Evolutionary conservation across 1,140 invertebrate species (phyloP).

Genomic region (Steinernema feltiae): DNA sequence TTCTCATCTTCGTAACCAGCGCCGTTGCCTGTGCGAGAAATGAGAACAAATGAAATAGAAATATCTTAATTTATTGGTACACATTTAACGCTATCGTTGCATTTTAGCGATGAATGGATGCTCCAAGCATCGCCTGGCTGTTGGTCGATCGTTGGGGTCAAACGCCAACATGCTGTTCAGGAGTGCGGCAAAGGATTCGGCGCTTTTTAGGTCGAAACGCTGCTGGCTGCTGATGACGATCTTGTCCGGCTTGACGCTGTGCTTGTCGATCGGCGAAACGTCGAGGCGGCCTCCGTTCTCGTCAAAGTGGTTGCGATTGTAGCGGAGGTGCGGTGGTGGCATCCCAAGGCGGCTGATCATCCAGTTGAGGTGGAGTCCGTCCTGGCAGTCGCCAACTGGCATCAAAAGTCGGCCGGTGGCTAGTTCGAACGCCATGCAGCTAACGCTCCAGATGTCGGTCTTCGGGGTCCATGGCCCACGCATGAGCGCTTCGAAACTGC

Average conservation of each 20-base stretch:
- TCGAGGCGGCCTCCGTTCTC: neutral
- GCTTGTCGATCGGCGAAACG: neutral
- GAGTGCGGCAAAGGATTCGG: neutral
- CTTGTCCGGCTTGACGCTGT: neutral
- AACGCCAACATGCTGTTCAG: neutral
- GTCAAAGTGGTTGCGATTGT: neutral
- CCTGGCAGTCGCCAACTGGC: neutral
- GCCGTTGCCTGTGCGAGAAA: too few relatives aligned
- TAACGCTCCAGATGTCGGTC: neutral
- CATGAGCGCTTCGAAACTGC: neutral
- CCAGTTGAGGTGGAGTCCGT: neutral
- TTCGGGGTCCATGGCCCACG: neutral
- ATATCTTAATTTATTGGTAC: too few relatives aligned
- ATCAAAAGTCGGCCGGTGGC: neutral
- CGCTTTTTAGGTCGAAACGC: neutral
- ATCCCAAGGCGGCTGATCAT: conserved; percentile 4
- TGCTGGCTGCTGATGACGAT: neutral
- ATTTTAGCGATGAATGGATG: too few relatives aligned
- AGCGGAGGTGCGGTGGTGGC: neutral
- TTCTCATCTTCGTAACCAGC: too few relatives aligned
- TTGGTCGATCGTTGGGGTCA: neutral
- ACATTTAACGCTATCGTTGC: too few relatives aligned
- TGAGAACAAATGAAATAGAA: too few relatives aligned
- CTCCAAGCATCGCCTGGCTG: neutral
- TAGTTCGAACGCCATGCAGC: neutral